Conservation (phyloP, 2,888 invertebrate species). For the Ametastegia equiseti region DNA sequence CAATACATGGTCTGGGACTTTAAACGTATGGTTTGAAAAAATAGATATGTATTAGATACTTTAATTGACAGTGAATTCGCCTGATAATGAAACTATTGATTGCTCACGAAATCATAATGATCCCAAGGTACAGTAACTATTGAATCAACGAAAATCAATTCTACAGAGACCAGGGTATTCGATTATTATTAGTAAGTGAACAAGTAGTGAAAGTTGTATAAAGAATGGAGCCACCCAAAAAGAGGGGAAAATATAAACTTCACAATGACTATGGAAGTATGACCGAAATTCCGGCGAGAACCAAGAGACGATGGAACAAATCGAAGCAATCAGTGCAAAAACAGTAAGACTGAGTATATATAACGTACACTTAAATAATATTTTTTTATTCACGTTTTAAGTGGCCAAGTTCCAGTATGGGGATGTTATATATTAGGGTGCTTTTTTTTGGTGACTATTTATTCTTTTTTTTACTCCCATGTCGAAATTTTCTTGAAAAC, state of each 20-base stretch:
- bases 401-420: background rate
- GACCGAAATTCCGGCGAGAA: background rate
- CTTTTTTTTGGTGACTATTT: too few species aligned
- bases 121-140: background rate
- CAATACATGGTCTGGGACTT: background rate
- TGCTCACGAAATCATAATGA: background rate
- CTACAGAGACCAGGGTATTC: background rate
- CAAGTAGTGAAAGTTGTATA: background rate
- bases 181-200: background rate
- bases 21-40: background rate
- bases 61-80: constrained; percentile 3
- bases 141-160: constrained; percentile 3
- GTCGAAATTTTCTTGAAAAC: too few species aligned
- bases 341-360: constrained; percentile 6
- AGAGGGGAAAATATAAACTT: constrained; percentile 16
- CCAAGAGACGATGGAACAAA: constrained; percentile 13
- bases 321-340: constrained; percentile 11
- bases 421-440: background rate
- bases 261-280: constrained; percentile 1
- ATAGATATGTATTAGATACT: background rate
- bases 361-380: background rate
- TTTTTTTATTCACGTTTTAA: constrained; percentile 1
- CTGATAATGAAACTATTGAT: background rate
- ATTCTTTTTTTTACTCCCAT: too few species aligned
- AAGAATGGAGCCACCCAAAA: constrained; percentile 12